These are phyloP conservation scores for Holothuria glaberrima DNA, from an alignment of 35 echinoderm and acorn worm genomes.

Conservation along the genomic window DNA sequence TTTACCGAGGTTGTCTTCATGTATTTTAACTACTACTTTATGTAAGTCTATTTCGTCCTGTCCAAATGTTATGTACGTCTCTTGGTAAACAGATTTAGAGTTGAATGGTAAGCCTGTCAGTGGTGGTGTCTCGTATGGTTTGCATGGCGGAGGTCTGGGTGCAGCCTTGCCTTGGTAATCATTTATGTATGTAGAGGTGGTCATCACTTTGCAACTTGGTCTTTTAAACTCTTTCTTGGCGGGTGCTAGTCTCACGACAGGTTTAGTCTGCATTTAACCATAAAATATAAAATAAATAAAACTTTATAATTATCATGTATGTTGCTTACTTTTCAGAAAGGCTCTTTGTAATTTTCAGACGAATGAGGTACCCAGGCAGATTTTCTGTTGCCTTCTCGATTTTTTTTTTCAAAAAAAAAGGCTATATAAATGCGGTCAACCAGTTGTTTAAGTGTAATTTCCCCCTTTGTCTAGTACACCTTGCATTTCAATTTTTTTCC, in stretches of 20 bases:
- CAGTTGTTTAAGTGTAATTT: too few species aligned
- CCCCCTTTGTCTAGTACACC: too few species aligned
- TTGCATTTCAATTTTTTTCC: too few species aligned
- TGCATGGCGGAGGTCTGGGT: constrained; percentile 41
- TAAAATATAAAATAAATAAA: too few species aligned
- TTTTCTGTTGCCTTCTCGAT: too few species aligned
- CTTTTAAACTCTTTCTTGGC: constrained; percentile 18
- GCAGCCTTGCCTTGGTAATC: constrained; percentile 62
- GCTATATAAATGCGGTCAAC: too few species aligned
- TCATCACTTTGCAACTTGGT: constrained; percentile 38
- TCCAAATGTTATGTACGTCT: constrained; percentile 65
- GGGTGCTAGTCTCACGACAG: not conserved
- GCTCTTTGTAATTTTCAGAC: too few species aligned
- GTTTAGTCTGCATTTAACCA: not conserved
- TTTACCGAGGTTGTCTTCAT: constrained; percentile 74
- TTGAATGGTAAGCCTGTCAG: constrained; percentile 61
- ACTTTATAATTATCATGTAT: too few species aligned
- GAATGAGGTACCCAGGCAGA: too few species aligned
- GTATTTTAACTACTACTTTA: constrained; percentile 60
- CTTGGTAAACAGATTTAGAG: constrained; percentile 75
- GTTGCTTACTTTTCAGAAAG: too few species aligned
- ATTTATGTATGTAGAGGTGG: constrained; percentile 44
- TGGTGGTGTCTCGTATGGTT: constrained; percentile 43
- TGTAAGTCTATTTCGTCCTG: constrained; percentile 62
- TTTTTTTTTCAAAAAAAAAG: too few species aligned